Percentiles rank a stretch among this genome's conserved stretches.
Evolutionary conservation across 2,888 invertebrate species (phyloP).

Genomic region (Ariolimax columbianus): DNA sequence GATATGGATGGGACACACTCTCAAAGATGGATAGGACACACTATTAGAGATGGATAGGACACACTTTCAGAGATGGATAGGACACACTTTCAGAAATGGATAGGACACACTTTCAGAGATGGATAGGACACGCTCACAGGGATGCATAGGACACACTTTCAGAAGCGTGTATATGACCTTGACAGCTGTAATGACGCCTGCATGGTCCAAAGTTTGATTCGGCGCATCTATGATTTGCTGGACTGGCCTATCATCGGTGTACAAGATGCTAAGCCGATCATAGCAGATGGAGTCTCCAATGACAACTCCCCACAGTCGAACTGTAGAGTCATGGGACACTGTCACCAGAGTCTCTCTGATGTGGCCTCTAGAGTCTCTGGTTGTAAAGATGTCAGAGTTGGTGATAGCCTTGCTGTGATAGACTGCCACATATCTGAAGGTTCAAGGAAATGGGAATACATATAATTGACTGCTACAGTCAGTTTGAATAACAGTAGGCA

Average conservation of each 20-base stretch:
- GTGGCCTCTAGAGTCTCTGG: constrained; percentile 9
- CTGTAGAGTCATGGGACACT: constrained; percentile 42
- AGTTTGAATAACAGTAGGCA: too few relatives aligned
- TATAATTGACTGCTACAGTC: not conserved
- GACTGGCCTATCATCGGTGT: constrained; percentile 22
- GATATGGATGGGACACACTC: too few relatives aligned
- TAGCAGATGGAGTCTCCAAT: constrained; percentile 43
- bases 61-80: too few relatives aligned
- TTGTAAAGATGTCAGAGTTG: constrained; percentile 35
- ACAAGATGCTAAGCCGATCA: constrained; percentile 41
- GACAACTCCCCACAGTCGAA: constrained; percentile 41
- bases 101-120: too few relatives aligned
- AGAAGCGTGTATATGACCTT: constrained; percentile 14
- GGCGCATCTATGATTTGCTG: not conserved
- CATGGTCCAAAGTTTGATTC: constrained; percentile 12
- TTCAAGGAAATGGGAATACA: not conserved
- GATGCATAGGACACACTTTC: too few relatives aligned
- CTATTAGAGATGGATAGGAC: too few relatives aligned
- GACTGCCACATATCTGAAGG: constrained; percentile 42
- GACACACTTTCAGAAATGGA: too few relatives aligned
- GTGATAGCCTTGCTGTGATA: constrained; percentile 47
- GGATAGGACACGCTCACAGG: too few relatives aligned
- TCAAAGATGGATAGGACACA: too few relatives aligned
- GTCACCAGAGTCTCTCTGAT: constrained; percentile 44
- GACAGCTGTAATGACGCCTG: constrained; percentile 37